Evolutionary conservation across 2,888 invertebrate genomes (phyloP).

Genomic region (Candidula unifasciata): DNA sequence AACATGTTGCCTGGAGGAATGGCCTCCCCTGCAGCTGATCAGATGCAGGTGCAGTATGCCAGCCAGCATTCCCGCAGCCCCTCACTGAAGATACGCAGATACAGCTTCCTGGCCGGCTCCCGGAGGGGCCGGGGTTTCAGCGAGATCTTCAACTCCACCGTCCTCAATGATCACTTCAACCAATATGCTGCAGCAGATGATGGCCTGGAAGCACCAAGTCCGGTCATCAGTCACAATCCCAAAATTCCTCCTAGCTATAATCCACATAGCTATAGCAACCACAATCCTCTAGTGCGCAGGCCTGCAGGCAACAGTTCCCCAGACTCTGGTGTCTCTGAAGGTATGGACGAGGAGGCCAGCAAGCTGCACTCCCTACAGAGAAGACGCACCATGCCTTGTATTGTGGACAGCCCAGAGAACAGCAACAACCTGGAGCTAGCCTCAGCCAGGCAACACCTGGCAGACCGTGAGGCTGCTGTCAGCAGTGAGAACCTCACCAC

Average conservation of each 20-base stretch:
- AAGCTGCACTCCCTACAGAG: conserved; percentile 68
- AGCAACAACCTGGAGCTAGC: conserved; percentile 26
- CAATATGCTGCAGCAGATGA: conserved; percentile 75
- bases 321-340: conserved; percentile 74
- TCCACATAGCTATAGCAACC: conserved; percentile 46
- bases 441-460: conserved; percentile 46
- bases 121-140: conserved; percentile 72
- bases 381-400: conserved; percentile 75
- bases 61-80: conserved; percentile 67
- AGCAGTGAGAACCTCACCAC: conserved; percentile 71
- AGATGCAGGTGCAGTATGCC: conserved; percentile 48
- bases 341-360: conserved; percentile 66
- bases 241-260: conserved; percentile 31
- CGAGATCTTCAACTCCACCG: conserved; percentile 75
- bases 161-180: conserved; percentile 77
- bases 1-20: conserved; percentile 25
- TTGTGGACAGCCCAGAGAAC: conserved; percentile 60
- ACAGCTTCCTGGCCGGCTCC: conserved; percentile 74
- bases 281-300: conserved; percentile 39
- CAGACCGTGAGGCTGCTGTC: conserved; percentile 66
- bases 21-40: conserved; percentile 26
- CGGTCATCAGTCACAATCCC: conserved; percentile 37
- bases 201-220: conserved; percentile 69
- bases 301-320: conserved; percentile 69
- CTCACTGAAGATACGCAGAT: conserved; percentile 72